These are phyloP conservation scores for Polypterus bichir DNA, from an alignment of 2,113 vertebrate genomes.

Conservation along the genomic window DNA sequence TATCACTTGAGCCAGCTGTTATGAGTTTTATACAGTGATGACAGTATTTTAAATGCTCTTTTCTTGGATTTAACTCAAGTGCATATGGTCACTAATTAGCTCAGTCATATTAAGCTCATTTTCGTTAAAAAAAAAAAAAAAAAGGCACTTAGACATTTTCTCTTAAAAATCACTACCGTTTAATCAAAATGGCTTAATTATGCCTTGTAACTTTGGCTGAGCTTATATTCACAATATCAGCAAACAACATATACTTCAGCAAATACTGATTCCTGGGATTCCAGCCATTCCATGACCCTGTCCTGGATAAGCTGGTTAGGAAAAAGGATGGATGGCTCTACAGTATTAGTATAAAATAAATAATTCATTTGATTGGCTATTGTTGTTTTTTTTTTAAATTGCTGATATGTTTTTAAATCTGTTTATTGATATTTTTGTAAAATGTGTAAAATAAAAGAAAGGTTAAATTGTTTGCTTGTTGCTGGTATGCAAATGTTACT, in stretches of 20 bases:
- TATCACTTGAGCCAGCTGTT: conserved; percentile 76
- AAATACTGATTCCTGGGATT: too few species aligned
- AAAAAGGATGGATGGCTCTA: not conserved
- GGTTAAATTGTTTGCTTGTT: too few species aligned
- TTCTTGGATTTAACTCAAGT: conserved; percentile 69
- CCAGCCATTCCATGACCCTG: not conserved
- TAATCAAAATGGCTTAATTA: conserved; percentile 53
- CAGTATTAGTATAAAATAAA: not conserved
- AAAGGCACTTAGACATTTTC: conserved; percentile 57
- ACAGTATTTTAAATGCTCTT: conserved; percentile 67
- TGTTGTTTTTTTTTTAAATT: too few species aligned
- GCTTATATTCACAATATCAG: conserved; percentile 17
- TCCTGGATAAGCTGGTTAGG: too few species aligned
- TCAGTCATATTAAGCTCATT: conserved; percentile 66
- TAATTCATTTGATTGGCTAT: not conserved
- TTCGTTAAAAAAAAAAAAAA: conserved; percentile 41
- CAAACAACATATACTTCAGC: too few species aligned
- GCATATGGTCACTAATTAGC: conserved; percentile 86
- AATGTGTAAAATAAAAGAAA: too few species aligned
- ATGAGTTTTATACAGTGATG: conserved; percentile 53
- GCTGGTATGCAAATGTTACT: too few species aligned
- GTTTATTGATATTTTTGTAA: too few species aligned
- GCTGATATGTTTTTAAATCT: too few species aligned
- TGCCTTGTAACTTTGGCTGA: conserved; percentile 39
- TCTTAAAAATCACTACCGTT: conserved; percentile 51